These are phyloP conservation scores for Enteromius treurensis DNA, from an alignment of 2,797 vertebrate genomes.

Conservation along the genomic window DNA sequence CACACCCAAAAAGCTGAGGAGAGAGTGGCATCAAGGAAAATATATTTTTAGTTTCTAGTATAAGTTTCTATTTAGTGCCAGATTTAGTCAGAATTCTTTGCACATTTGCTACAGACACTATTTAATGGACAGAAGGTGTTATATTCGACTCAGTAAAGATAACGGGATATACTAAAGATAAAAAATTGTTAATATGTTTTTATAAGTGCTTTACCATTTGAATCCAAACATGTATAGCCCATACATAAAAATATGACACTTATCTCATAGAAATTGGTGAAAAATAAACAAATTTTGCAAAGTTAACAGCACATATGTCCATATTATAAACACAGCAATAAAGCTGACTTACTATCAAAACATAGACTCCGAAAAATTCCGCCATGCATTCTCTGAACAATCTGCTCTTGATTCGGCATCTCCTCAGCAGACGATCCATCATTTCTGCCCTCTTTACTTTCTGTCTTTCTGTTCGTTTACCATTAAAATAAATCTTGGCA, in stretches of 20 bases:
- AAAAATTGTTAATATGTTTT: neutral
- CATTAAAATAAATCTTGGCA: neutral
- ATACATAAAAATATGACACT: neutral
- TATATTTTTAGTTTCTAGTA: no score
- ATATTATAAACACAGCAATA: neutral
- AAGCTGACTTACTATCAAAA: conserved; percentile 75
- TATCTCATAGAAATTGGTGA: neutral
- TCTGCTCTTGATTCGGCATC: conserved; percentile 68
- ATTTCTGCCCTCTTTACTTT: accelerated
- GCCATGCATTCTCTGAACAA: conserved; percentile 76
- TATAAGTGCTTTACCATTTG: neutral
- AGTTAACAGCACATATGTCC: neutral
- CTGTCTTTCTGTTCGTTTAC: neutral
- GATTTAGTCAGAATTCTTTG: neutral
- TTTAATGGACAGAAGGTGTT: neutral
- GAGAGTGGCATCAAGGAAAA: neutral
- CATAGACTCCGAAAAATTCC: conserved; percentile 76
- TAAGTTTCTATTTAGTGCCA: neutral
- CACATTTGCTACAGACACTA: neutral
- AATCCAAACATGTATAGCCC: neutral
- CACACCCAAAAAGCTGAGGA: conserved; percentile 80
- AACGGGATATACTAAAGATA: neutral
- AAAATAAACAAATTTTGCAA: neutral
- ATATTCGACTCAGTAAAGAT: neutral
- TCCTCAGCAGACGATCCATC: conserved; percentile 73